These are phyloP conservation scores for Pseudochaenichthys georgianus DNA, from an alignment of 2,797 vertebrate species.

Conservation along the genomic window DNA sequence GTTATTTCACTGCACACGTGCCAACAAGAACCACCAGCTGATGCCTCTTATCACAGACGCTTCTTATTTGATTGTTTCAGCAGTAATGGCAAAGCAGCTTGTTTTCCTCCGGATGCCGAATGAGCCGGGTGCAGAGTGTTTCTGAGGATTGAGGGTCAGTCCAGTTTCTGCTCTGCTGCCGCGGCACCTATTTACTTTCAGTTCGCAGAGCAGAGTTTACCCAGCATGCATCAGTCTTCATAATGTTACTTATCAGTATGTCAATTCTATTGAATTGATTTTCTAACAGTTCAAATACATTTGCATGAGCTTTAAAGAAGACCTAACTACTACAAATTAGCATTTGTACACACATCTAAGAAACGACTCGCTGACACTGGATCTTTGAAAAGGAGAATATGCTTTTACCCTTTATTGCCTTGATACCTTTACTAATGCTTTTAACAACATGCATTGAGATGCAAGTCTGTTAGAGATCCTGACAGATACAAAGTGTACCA, in stretches of 20 bases:
- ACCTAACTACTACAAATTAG: constrained; percentile 23
- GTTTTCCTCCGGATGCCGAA: constrained; percentile 18
- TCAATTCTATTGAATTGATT: constrained; percentile 10
- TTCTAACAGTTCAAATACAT: constrained; percentile 9
- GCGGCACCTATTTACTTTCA: constrained; percentile 38
- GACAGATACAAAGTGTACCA: no score
- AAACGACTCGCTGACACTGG: constrained; percentile 14
- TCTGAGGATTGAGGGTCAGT: constrained; percentile 31
- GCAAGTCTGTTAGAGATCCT: background rate
- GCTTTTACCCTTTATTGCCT: constrained; percentile 6
- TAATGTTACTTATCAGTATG: background rate
- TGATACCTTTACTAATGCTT: constrained; percentile 26
- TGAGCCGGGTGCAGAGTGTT: constrained; percentile 19
- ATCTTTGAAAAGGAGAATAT: constrained; percentile 10
- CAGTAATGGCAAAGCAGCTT: constrained; percentile 45
- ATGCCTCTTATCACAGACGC: constrained; percentile 23
- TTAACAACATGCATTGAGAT: constrained; percentile 10
- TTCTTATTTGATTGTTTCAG: constrained; percentile 22
- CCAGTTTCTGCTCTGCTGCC: constrained; percentile 30
- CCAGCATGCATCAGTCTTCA: constrained; percentile 38
- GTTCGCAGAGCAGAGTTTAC: constrained; percentile 25
- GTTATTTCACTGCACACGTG: constrained; percentile 24
- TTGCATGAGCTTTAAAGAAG: constrained; percentile 4
- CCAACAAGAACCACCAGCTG: constrained; percentile 6
- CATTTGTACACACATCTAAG: constrained; percentile 30